Evolutionary conservation across 2,888 invertebrate genomes (phyloP).

Genomic region (Copidosoma aretas): DNA sequence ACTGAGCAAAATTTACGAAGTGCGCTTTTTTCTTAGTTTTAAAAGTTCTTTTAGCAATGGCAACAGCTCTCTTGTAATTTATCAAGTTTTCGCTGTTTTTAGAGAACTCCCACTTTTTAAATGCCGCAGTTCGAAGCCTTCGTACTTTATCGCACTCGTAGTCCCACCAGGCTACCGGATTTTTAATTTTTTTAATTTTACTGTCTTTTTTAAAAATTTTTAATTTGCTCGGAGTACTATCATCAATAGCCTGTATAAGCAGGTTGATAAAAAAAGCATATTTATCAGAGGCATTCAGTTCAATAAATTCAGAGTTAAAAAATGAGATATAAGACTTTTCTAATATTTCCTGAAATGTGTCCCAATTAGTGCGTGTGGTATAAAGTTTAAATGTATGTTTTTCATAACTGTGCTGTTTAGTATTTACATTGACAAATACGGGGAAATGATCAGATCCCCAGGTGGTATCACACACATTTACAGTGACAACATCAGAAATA

Average conservation of each 20-base stretch:
- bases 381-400: too few relatives aligned
- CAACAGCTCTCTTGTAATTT: background rate
- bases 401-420: too few relatives aligned
- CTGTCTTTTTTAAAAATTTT: slow-evolving; percentile 4
- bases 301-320: too few relatives aligned
- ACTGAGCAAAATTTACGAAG: background rate
- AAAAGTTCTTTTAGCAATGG: background rate
- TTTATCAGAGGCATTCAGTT: too few relatives aligned
- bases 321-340: too few relatives aligned
- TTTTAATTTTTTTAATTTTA: slow-evolving; percentile 7
- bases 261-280: too few relatives aligned
- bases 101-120: slow-evolving; percentile 31
- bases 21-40: background rate
- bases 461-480: slow-evolving; percentile 4
- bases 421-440: background rate
- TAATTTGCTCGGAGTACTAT: slow-evolving; percentile 10
- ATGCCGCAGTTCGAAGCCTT: slow-evolving; percentile 23
- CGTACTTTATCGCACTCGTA: slow-evolving; percentile 27
- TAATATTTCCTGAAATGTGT: too few relatives aligned
- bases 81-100: background rate
- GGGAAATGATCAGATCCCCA: slow-evolving; percentile 25
- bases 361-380: too few relatives aligned
- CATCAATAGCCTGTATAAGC: background rate
- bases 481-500: slow-evolving; percentile 8
- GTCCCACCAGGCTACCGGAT: slow-evolving; percentile 37